phyloP scores from a whole-genome alignment of 1,140 invertebrate species.

The Drosophila simulans region DNA sequence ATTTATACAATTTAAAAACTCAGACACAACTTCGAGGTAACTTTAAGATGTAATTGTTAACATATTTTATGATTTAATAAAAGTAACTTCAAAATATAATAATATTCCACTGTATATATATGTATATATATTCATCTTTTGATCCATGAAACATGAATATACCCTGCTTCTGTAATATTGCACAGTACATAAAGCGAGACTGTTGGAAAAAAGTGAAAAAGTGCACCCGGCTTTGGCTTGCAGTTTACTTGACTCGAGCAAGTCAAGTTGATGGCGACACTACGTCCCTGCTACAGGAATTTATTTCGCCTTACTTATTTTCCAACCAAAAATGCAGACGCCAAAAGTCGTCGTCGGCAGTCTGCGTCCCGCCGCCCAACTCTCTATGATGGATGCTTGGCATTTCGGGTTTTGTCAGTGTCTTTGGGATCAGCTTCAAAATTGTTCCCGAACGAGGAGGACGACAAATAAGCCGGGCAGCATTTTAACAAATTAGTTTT shows the following conservation, averaged over 20 bases:
- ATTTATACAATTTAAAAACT: neutral
- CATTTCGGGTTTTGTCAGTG: slow-evolving; percentile 41
- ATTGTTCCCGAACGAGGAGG: slow-evolving; percentile 26
- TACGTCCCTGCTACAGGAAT: slow-evolving; percentile 48
- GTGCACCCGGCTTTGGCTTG: slow-evolving; percentile 51
- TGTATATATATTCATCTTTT: no score
- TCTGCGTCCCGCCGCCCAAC: slow-evolving; percentile 9
- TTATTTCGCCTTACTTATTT: slow-evolving; percentile 63
- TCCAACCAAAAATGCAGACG: slow-evolving; percentile 54
- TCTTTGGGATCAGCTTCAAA: slow-evolving; percentile 33
- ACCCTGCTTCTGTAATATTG: neutral
- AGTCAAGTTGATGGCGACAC: slow-evolving; percentile 56
- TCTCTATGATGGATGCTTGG: slow-evolving; percentile 64
- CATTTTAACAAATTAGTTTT: slow-evolving; percentile 80
- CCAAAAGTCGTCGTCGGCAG: slow-evolving; percentile 62
- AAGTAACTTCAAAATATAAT: no score
- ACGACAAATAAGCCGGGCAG: slow-evolving; percentile 68
- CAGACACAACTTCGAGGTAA: no score
- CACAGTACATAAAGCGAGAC: neutral
- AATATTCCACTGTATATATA: no score
- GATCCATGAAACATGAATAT: neutral
- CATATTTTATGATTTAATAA: no score
- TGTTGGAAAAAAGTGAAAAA: slow-evolving; percentile 8
- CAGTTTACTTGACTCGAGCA: slow-evolving; percentile 60
- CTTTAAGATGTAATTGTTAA: no score